Base-by-base conservation (phyloP, 2,113 vertebrate genomes). In the Lethenteron reissneri region DNA sequence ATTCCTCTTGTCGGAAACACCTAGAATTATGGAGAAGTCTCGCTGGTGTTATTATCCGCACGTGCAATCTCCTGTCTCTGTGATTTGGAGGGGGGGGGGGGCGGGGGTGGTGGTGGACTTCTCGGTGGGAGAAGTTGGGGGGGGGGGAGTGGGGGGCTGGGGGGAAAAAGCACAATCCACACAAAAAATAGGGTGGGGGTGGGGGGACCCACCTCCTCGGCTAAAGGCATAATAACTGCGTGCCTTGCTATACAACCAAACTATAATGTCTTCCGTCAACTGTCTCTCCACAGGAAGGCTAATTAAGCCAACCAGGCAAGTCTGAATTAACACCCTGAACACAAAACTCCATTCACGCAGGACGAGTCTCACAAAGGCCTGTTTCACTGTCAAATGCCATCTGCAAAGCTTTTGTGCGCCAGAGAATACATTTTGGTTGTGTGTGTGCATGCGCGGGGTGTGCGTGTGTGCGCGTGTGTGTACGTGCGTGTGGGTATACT, bases 321-420 rank as follows among this genome's bases (percentile, higher is more conserved):
- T n/a, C 25, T 68, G 64, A 68, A 68, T 68, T 68, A 68, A 68
- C 64, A 68, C 64, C 64, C 64, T 68, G n/a, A 68, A 68, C n/a
- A 25, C 64, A 68, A 68, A 68, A 68, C 64, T 68, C 64, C 64
- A 17, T 68, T 68, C 64, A 68, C 25, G n/a, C 64, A 11, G n/a
- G 64, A 68, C 64, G n/a, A 17, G 9, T 11, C 8, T 2, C 64
- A 68, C 64, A 68, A 68, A 68, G 64, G 25, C 9, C 25, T 25
- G 64, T 68, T 68, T 68, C 64, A 68, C 64, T 17, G 64, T 68
- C 64, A 11, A 25, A 68, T 19, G 60, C 14, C 64, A 25, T 68
- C 25, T 25, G 64, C 25, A 25, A 25, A 11, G 64, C 64, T 68
- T 68, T 68, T 68, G 64, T 68, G 64, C 25, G n/a, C 64, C n/a